Evolutionary conservation across 2,113 vertebrate genomes (phyloP).

Genomic region (Glareola pratincola): DNA sequence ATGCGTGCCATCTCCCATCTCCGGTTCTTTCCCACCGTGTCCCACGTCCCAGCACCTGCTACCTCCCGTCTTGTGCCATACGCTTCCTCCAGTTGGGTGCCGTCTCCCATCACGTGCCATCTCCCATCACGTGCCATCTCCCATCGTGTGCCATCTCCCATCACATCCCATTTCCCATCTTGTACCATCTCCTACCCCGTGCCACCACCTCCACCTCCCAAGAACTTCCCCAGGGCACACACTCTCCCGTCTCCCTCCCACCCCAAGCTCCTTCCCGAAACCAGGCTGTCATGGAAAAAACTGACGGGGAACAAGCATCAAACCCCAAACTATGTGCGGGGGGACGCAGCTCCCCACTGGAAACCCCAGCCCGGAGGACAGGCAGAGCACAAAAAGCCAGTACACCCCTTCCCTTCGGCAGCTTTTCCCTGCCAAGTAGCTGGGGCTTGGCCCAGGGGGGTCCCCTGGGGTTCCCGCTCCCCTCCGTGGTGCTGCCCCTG

Average conservation of each 20-base stretch:
- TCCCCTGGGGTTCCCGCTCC: neutral
- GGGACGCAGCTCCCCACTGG: neutral
- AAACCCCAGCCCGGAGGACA: neutral
- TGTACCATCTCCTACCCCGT: neutral
- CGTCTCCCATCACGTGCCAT: neutral
- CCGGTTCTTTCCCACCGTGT: neutral
- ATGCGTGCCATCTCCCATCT: neutral
- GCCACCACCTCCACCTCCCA: neutral
- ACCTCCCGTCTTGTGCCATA: neutral
- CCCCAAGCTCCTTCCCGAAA: neutral
- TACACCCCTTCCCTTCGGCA: neutral
- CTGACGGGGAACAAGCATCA: neutral
- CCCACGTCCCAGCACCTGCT: neutral
- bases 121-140: neutral
- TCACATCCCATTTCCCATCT: neutral
- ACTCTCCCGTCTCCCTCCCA: neutral
- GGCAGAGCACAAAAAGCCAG: neutral
- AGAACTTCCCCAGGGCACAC: neutral
- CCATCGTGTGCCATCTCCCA: neutral
- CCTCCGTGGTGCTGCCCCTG: neutral
- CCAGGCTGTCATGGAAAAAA: neutral
- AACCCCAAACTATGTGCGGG: neutral
- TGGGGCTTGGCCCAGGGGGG: neutral
- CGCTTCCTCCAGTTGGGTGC: neutral
- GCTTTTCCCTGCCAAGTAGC: neutral